Evolutionary conservation across 1,140 invertebrate species (phyloP).

Genomic region (Chironomus tepperi): DNA sequence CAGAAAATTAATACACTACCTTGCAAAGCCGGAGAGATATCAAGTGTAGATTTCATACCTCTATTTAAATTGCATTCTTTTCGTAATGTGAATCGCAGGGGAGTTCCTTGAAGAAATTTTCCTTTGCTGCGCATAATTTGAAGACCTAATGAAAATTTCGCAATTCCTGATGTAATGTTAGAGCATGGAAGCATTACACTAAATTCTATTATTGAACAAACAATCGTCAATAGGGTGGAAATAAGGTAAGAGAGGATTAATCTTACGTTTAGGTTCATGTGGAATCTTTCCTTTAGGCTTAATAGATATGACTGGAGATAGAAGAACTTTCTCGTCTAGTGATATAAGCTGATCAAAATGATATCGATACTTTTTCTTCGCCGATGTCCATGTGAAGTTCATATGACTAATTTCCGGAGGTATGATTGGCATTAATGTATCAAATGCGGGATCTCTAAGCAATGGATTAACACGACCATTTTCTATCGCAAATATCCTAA

Average conservation of each 20-base stretch:
- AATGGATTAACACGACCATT: constrained; percentile 77
- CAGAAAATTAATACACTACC: constrained; percentile 36
- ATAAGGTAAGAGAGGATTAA: constrained; percentile 24
- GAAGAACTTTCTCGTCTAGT: constrained; percentile 70
- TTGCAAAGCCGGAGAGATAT: constrained; percentile 34
- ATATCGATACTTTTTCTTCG: constrained; percentile 75
- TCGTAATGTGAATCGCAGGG: constrained; percentile 76
- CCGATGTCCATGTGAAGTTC: constrained; percentile 88
- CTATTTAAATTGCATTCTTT: constrained; percentile 86
- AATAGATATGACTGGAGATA: constrained; percentile 78
- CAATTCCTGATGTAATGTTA: constrained; percentile 79
- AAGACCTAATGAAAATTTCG: constrained; percentile 79
- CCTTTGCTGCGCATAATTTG: constrained; percentile 71
- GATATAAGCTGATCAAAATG: constrained; percentile 78
- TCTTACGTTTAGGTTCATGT: constrained; percentile 66
- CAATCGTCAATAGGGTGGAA: constrained; percentile 26
- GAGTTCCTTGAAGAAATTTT: constrained; percentile 75
- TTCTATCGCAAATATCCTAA: constrained; percentile 81
- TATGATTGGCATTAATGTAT: constrained; percentile 78
- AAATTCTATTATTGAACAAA: constrained; percentile 57
- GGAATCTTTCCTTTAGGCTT: constrained; percentile 75
- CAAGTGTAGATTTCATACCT: constrained; percentile 58
- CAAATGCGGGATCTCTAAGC: constrained; percentile 80
- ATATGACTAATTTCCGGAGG: constrained; percentile 82
- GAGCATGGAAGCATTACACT: constrained; percentile 84